Evolutionary conservation across 2,113 vertebrate genomes (phyloP), one percentile per base, ranked within the genome.

Genomic region (Callaeas wilsoni): DNA sequence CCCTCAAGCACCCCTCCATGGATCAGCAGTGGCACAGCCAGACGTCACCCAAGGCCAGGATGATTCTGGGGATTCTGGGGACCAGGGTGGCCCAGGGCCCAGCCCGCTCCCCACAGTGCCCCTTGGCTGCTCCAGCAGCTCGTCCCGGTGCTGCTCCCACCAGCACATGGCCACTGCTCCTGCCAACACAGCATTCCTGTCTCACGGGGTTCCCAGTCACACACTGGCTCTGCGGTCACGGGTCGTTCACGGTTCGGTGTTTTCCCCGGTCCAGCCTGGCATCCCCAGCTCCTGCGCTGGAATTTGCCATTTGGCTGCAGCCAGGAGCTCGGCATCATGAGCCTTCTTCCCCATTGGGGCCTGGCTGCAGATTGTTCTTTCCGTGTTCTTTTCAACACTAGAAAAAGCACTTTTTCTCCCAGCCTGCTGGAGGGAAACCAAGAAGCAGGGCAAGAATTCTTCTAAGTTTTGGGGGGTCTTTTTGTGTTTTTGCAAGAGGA

Each of bases 221-320:
- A 4, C 9, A 0, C 90, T 5, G 49, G 21, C 41, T 57, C 53
- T 33, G 32, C 7, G 16, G 52, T 19, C n/a, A 29, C 2, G 0
- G 39, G 29, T 29, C 25, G 1, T 9, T 87, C 84, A 14, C 0
- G 0, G 53, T 20, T 83, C 0, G 0, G 39, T 5, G 7, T 77
- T 71, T 53, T 47, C 83, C 84, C 35, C 10, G 3, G 22, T 19
- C 89, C 57, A 16, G 52, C 47, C 84, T 76, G 93, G 91, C 81
- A 95, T 79, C 30, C 57, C 77, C 8, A 0, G 84, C 78, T 94
- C 63, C 81, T 8, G 30, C 2, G 0, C 56, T 89, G 81, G 73
- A 89, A 95, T 95, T 91, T 94, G 81, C 87, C 91, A 87, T 96
- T 94, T 95, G 19, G 16, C 85, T 86, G 68, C 68, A 90, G 87